Conservation (phyloP, 2,888 invertebrate species). For the Volucella inflata region DNA sequence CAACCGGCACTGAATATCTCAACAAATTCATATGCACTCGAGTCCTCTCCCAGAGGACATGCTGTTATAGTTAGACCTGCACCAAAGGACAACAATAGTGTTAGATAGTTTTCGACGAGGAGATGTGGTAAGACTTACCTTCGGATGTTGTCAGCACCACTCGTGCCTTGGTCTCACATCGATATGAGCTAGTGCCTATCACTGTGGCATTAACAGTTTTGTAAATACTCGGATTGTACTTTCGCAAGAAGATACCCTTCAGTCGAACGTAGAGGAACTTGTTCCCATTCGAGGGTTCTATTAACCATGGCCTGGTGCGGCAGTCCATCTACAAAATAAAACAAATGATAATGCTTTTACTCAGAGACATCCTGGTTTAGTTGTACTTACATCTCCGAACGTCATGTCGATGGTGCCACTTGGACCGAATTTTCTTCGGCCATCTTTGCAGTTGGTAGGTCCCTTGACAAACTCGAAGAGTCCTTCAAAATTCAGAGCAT, state of each 20-base stretch:
- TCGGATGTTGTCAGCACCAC: conserved; percentile 90
- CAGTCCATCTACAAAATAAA: conserved; percentile 87
- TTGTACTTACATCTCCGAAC: conserved; percentile 82
- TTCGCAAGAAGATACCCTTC: conserved; percentile 86
- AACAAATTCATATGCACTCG: conserved; percentile 87
- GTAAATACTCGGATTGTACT: conserved; percentile 81
- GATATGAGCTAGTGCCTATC: conserved; percentile 85
- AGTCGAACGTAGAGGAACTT: conserved; percentile 92
- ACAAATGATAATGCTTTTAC: too few species aligned
- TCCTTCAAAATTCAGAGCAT: conserved; percentile 92
- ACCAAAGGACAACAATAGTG: conserved; percentile 27
- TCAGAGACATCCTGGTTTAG: too few species aligned
- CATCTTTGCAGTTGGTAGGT: conserved; percentile 88
- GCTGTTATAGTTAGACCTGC: conserved; percentile 84
- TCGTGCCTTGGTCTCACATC: conserved; percentile 91
- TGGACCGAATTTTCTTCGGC: conserved; percentile 89
- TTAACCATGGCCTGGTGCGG: conserved; percentile 91
- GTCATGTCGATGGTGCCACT: conserved; percentile 90
- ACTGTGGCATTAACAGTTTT: conserved; percentile 86
- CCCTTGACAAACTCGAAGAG: conserved; percentile 91
- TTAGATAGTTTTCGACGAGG: not conserved
- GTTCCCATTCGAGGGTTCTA: conserved; percentile 89
- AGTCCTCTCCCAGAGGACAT: conserved; percentile 85
- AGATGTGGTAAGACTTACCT: conserved; percentile 77
- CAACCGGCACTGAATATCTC: conserved; percentile 95